Conservation (phyloP, 2,113 vertebrate species). For the Barnardius zonarius region DNA sequence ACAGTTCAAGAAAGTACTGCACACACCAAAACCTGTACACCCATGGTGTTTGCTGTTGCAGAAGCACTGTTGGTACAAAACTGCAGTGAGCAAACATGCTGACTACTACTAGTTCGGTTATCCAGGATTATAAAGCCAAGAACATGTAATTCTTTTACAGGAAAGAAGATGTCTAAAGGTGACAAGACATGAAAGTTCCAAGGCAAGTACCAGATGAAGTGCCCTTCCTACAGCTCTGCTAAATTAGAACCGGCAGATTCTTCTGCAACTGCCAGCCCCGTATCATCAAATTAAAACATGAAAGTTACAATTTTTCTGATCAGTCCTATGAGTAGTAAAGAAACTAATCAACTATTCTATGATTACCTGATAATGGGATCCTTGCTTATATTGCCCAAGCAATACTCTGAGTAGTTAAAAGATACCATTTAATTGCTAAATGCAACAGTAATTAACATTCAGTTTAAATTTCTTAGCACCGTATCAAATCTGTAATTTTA, state of each 20-base stretch:
- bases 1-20: not conserved
- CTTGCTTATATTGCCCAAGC: not conserved
- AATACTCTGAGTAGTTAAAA: not conserved
- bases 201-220: not conserved
- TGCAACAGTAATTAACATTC: not conserved
- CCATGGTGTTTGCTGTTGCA: not conserved
- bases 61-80: not conserved
- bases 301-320: not conserved
- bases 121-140: not conserved
- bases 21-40: not conserved
- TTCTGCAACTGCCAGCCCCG: not conserved
- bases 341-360: not conserved
- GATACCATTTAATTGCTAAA: not conserved
- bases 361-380: not conserved
- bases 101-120: not conserved
- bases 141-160: not conserved
- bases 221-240: not conserved
- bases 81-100: not conserved
- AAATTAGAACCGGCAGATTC: not conserved
- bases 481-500: not conserved
- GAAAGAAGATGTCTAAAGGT: not conserved
- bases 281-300: not conserved
- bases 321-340: not conserved
- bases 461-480: not conserved
- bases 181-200: not conserved